Evolutionary conservation across 2,888 invertebrate species (phyloP).

Genomic region (Cordilura impudica): DNA sequence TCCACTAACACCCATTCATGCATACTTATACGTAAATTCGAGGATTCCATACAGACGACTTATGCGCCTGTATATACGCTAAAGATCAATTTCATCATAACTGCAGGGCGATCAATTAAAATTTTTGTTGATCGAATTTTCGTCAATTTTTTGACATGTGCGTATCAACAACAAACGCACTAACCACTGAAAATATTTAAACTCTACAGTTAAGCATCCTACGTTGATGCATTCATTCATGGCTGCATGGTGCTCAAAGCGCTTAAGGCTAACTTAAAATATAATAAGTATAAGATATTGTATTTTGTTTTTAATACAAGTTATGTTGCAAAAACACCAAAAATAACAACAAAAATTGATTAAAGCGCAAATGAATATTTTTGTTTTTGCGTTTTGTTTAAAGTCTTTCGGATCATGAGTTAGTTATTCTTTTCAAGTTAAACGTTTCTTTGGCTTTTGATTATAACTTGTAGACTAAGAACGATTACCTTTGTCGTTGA

Average conservation of each 20-base stretch:
- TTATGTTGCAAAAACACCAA: slow-evolving; percentile 14
- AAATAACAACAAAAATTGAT: slow-evolving; percentile 70
- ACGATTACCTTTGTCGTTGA: slow-evolving; percentile 74
- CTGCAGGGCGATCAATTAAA: slow-evolving; percentile 79
- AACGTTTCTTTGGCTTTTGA: slow-evolving; percentile 59
- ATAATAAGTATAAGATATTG: slow-evolving; percentile 34
- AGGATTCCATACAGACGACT: neutral
- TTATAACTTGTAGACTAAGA: slow-evolving; percentile 71
- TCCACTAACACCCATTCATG: slow-evolving; percentile 32
- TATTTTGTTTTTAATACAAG: slow-evolving; percentile 16
- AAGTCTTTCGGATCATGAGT: slow-evolving; percentile 19
- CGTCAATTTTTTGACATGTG: slow-evolving; percentile 77
- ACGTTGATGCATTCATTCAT: slow-evolving; percentile 47
- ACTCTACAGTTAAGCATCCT: slow-evolving; percentile 22
- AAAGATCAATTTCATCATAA: slow-evolving; percentile 76
- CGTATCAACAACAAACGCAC: slow-evolving; percentile 43
- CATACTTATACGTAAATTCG: neutral
- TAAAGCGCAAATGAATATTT: slow-evolving; percentile 77
- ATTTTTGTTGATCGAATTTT: slow-evolving; percentile 78
- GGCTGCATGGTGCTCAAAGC: slow-evolving; percentile 27
- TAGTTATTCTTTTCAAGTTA: neutral
- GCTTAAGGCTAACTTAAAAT: slow-evolving; percentile 50
- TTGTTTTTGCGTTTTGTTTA: slow-evolving; percentile 59
- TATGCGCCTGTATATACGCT: slow-evolving; percentile 43
- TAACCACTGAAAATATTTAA: slow-evolving; percentile 4